Evolutionary conservation across 2,113 vertebrate genomes (phyloP), one percentile per base, ranked within the genome.

Genomic region (Otis tarda): DNA sequence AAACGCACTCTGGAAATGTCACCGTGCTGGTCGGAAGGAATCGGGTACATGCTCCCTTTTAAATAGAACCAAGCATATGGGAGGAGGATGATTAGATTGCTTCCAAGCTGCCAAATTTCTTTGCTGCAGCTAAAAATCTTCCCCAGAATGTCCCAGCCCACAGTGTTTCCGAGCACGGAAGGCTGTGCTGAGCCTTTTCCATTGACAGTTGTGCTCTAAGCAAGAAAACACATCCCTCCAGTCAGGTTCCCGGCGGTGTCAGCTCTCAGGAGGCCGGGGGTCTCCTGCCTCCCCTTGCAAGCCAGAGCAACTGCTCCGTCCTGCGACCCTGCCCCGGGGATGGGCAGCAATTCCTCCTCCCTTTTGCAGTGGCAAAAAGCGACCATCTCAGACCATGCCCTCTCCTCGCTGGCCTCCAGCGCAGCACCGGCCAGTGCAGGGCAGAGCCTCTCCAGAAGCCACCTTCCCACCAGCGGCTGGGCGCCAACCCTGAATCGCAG

Each of bases 11-110:
- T 98, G 97, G 97, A 98, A 98, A 98, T 98, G 98, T 98, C 98
- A 98, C 86, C 47, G 76, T 88, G 95, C 97, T 97, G 97, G 97
- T 97, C 97, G 98, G 97, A 98, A 97, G 97, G 94, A 97, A 75
- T 74, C 6, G 49, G 93, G 92, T 97, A 98, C 97, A 97, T 76
- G 97, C 97, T 97, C 98, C 96, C 98, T 98, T 96, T 98, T 97
- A 98, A 98, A 98, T 98, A 98, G 98, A 97, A 98, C 96, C 94
- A 98, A 98, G 93, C 97, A 98, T 98, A 98, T 98, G 98, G 98
- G 97, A 97, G 96, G 97, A 98, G 97, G 98, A 98, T 98, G 98
- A 98, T 90, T 76, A 97, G 93, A 94, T 97, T 93, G 87, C 49
- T 94, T 97, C 97, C 97, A 98, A 97, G 96, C 97, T 98, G 98